Percentiles rank a stretch among this genome's conserved stretches.
Conservation (phyloP, 1,140 invertebrate genomes). For the Drosophila bipectinata region DNA sequence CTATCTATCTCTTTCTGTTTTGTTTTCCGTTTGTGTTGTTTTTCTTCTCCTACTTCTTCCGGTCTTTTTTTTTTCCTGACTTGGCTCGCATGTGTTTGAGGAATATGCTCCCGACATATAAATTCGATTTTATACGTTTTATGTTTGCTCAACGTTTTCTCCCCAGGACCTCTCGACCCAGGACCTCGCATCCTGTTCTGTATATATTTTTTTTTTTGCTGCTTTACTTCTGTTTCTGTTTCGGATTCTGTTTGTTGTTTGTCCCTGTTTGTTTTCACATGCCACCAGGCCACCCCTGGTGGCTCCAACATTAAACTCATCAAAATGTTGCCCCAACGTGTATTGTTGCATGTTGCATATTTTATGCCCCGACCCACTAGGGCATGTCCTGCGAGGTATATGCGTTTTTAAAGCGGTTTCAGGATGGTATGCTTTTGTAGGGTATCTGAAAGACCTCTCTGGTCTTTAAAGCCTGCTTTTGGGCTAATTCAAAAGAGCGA, state of each 20-base stretch:
- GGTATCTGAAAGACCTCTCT: too few relatives aligned
- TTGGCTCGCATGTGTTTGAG: constrained; percentile 52
- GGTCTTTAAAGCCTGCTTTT: constrained; percentile 14
- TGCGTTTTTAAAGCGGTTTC: background rate
- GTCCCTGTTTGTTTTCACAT: constrained; percentile 21
- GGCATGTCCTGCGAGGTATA: background rate
- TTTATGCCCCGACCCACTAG: constrained; percentile 16
- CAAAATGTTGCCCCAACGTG: constrained; percentile 24
- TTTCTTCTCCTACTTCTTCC: constrained; percentile 11
- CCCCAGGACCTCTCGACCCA: constrained; percentile 4
- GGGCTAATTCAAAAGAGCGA: constrained; percentile 36
- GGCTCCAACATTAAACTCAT: constrained; percentile 45
- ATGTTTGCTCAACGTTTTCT: constrained; percentile 68
- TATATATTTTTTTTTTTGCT: background rate
- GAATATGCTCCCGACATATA: constrained; percentile 79
- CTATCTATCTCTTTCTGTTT: constrained; percentile 13
- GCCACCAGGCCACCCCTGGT: constrained; percentile 2
- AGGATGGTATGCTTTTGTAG: too few relatives aligned
- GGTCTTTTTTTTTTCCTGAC: background rate
- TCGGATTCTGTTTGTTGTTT: constrained; percentile 54
- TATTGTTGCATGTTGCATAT: constrained; percentile 54
- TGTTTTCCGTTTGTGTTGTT: constrained; percentile 6
- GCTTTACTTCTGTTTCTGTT: constrained; percentile 12
- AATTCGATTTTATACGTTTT: constrained; percentile 81
- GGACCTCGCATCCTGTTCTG: constrained; percentile 5